A percentile compares a stretch with the other conserved stretches of the same genome.
Conservation (phyloP, 2,113 vertebrate genomes). For the Polypterus bichir region DNA sequence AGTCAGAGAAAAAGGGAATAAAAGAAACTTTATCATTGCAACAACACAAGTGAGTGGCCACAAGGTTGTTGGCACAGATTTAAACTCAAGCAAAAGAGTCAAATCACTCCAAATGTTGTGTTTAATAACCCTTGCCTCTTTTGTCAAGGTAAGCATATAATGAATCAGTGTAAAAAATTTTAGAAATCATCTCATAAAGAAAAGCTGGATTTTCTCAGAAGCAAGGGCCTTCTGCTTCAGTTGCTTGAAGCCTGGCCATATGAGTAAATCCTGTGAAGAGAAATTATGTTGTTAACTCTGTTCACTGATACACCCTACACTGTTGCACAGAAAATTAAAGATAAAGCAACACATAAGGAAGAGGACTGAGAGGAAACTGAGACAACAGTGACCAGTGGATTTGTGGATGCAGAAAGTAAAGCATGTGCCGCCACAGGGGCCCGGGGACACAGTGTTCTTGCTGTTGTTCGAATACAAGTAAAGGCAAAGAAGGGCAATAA, state of each 20-base stretch:
- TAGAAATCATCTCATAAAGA: constrained; percentile 14
- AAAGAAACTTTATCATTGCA: too few relatives aligned
- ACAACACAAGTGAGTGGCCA: too few relatives aligned
- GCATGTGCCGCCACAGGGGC: constrained; percentile 6
- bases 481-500: constrained; percentile 19
- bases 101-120: constrained; percentile 6
- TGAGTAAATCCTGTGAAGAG: constrained; percentile 17
- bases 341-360: constrained; percentile 7
- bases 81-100: not conserved
- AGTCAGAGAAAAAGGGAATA: not conserved
- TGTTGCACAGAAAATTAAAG: not conserved
- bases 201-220: constrained; percentile 12
- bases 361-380: constrained; percentile 4
- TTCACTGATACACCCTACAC: constrained; percentile 9
- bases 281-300: constrained; percentile 17
- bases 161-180: not conserved
- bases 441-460: constrained; percentile 15
- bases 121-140: constrained; percentile 16
- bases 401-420: not conserved
- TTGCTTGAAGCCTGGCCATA: constrained; percentile 21
- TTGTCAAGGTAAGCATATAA: constrained; percentile 10
- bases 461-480: constrained; percentile 17
- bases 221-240: constrained; percentile 6
- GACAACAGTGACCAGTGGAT: not conserved
- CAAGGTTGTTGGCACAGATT: too few relatives aligned